A percentile compares a stretch with the other conserved stretches of the same genome.
These are phyloP conservation scores for Leptopilina myrica DNA, from an alignment of 2,888 invertebrate genomes.

Conservation along the genomic window DNA sequence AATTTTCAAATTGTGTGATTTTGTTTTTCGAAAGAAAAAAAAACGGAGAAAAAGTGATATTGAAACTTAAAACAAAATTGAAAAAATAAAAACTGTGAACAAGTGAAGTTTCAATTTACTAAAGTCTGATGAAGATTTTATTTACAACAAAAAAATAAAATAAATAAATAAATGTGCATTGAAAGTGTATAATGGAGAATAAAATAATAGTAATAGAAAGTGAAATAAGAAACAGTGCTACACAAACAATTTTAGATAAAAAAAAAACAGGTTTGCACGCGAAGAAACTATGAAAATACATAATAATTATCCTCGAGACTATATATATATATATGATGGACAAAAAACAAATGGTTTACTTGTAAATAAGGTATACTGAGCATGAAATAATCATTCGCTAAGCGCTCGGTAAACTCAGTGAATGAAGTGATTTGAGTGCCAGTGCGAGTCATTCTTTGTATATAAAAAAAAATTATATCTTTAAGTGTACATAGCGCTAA, in stretches of 20 bases:
- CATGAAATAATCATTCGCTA: slow-evolving; percentile 68
- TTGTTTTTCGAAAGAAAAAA: slow-evolving; percentile 12
- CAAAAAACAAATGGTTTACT: slow-evolving; percentile 51
- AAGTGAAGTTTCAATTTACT: slow-evolving; percentile 66
- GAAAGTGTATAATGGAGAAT: slow-evolving; percentile 33
- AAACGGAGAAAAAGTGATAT: slow-evolving; percentile 48
- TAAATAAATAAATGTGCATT: slow-evolving; percentile 19
- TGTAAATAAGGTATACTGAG: slow-evolving; percentile 74
- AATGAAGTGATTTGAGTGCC: slow-evolving; percentile 71
- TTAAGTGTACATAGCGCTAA: slow-evolving; percentile 75
- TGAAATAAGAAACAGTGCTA: slow-evolving; percentile 33
- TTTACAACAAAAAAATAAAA: slow-evolving; percentile 19
- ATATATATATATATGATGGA: not conserved
- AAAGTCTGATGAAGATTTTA: slow-evolving; percentile 63
- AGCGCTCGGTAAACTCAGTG: slow-evolving; percentile 69
- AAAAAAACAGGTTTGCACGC: slow-evolving; percentile 8
- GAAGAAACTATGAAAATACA: slow-evolving; percentile 40
- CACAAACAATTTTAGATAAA: slow-evolving; percentile 24
- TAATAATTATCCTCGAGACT: slow-evolving; percentile 50
- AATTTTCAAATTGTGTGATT: slow-evolving; percentile 62
- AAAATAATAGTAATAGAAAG: slow-evolving; percentile 6
- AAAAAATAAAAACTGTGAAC: slow-evolving; percentile 44
- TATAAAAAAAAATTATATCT: slow-evolving; percentile 72
- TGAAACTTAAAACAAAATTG: slow-evolving; percentile 54
- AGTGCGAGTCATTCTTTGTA: slow-evolving; percentile 76